Evolutionary conservation across 2,797 vertebrate genomes (phyloP), one percentile per base, ranked within the genome.

Genomic region (Austrolebias charrua): DNA sequence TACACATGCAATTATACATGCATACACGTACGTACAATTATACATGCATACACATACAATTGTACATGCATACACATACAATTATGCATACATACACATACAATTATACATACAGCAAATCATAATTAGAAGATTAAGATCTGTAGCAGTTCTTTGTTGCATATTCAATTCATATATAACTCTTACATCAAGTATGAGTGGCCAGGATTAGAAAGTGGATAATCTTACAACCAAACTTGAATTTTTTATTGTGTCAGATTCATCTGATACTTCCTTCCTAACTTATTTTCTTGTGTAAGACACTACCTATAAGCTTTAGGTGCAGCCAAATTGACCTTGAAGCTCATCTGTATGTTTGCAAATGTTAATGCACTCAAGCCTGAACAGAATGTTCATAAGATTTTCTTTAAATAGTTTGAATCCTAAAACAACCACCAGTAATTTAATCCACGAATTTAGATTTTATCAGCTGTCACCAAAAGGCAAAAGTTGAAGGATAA

Each of bases 211-310:
- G 52, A 48, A 71, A 58, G 46, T 47, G 69, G 64, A 75, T 60
- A 66, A 63, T 64, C 16, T 28, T 49, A 50, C 40, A 56, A 46
- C 33, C 69, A 60, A 76, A 79, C 45, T 57, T 51, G 53, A 80
- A 60, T 35, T 76, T 82, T 61, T 64, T 54, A 54, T 14, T 49
- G 67, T 76, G 71, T 82, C 66, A 6, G 43, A 73, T 83, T 84
- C 62, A 83, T 76, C 69, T 75, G 65, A 82, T 76, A 78, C 58
- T 76, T 83, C 66, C 80, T 82, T 77, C 51, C 61, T 77, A 69
- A 75, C 72, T 60, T 69, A 62, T 71, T 60, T 71, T 55, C 58
- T 82, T 70, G 71, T 71, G 60, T 60, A 83, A 79, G 60, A 71
- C 60, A 44, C 74, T 76, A 53, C 63, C 63, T 56, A 73, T 58